Evolutionary conservation across 2,888 invertebrate genomes (phyloP), one percentile per base, ranked within the genome.

Genomic region (Carabus problematicus): DNA sequence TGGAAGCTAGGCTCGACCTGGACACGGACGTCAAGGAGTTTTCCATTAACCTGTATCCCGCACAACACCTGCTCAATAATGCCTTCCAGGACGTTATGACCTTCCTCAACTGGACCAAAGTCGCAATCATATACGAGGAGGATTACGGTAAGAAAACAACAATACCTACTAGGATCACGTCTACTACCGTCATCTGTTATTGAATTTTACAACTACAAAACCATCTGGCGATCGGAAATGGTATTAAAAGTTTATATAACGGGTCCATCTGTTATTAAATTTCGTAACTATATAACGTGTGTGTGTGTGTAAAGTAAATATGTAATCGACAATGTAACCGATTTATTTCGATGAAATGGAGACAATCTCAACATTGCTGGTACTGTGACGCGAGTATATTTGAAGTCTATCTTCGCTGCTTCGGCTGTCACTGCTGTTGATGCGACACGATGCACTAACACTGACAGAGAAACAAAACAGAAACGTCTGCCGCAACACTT

Each of bases 61-160:
- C 91, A 74, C 90, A 91, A 79, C 84, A 85, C 73, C 84, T 89
- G 72, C 85, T 94, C 72, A 90, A 92, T 78, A 81, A 83, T 72
- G 93, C 93, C 47, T 90, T 91, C 77, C 85, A 89, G 74, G 93
- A 93, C 80, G 87, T 92, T 72, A 90, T 94, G 83, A 83, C 84
- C 67, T 90, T 91, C 79, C 86, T 93, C 75, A 91, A 91, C 77
- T 94, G 94, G 93, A 91, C 91, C 12, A 86, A 86, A 77, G 90
- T 93, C 72, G 92, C 92, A 60, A 88, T 94, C 72, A 84, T 94
- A 64, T 93, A 92, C 80, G 93, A 94, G 79, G 90, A 91, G 77
- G 89, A 92, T 76, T 87, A 87, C 76, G 90, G 91, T 90, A 73
- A 82, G 81, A 70, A 3, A 0, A 6, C 3, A 14, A 43, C n/a